Conservation (phyloP, 2,113 vertebrate genomes). For the Spilogale gracilis region DNA sequence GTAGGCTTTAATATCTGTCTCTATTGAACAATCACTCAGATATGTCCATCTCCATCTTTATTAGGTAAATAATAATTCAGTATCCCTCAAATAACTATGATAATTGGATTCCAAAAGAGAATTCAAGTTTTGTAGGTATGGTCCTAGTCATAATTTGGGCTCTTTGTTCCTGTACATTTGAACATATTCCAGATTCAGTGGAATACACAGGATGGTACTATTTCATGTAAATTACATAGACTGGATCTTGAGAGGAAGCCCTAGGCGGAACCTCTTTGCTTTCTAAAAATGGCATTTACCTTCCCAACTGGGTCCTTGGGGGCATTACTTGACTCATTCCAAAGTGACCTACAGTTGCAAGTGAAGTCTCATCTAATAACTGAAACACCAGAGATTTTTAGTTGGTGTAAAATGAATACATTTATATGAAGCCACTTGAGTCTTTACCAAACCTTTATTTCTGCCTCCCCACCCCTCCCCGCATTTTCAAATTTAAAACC, state of each 20-base stretch:
- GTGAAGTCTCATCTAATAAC: background rate
- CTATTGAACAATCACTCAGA: background rate
- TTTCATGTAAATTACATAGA: conserved; percentile 34
- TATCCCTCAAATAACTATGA: background rate
- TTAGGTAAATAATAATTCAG: conserved; percentile 50
- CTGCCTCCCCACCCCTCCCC: background rate
- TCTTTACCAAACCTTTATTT: background rate
- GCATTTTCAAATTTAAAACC: conserved; percentile 16
- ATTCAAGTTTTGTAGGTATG: background rate
- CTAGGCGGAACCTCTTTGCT: background rate
- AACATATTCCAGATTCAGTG: background rate
- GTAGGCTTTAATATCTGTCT: conserved; percentile 37
- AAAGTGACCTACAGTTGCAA: background rate
- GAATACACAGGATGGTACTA: background rate
- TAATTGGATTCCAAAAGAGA: conserved; percentile 55
- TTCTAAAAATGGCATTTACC: conserved; percentile 35
- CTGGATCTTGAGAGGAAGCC: background rate
- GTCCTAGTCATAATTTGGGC: background rate
- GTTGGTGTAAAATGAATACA: background rate
- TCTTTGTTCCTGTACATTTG: background rate
- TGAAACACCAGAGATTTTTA: background rate
- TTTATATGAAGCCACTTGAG: background rate
- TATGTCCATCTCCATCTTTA: conserved; percentile 24
- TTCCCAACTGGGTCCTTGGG: background rate
- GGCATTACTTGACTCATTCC: background rate